Evolutionary conservation across 2,113 vertebrate genomes (phyloP).

Genomic region (Oxygymnocypris stewartii): DNA sequence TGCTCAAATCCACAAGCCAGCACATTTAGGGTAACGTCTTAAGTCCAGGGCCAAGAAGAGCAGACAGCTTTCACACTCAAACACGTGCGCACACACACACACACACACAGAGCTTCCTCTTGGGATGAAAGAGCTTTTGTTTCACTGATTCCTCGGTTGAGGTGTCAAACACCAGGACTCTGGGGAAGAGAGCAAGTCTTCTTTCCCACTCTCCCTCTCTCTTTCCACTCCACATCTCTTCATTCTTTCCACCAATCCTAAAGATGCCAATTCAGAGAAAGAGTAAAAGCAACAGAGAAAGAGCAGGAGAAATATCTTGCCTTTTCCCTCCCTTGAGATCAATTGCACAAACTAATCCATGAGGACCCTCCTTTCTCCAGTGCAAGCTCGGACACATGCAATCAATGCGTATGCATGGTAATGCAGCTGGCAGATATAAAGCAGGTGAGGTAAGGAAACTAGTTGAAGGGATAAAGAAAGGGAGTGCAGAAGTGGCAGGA

Average conservation of each 20-base stretch:
- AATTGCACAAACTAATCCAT: conserved; percentile 76
- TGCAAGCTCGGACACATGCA: conserved; percentile 58
- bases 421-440: conserved; percentile 48
- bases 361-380: conserved; percentile 65
- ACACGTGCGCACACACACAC: conserved; percentile 19
- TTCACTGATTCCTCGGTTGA: conserved; percentile 54
- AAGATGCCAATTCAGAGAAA: conserved; percentile 66
- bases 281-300: conserved; percentile 27
- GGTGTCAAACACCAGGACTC: conserved; percentile 51
- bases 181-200: conserved; percentile 43
- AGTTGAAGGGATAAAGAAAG: conserved; percentile 41
- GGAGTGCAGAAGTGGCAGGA: conserved; percentile 52
- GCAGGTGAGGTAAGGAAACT: conserved; percentile 33
- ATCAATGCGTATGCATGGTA: conserved; percentile 64
- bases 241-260: conserved; percentile 58
- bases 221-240: conserved; percentile 49
- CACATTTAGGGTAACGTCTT: conserved; percentile 57
- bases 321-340: conserved; percentile 70
- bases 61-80: conserved; percentile 46
- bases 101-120: conserved; percentile 42
- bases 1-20: conserved; percentile 60
- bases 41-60: conserved; percentile 60
- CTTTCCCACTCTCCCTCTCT: conserved; percentile 33
- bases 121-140: conserved; percentile 56
- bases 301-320: conserved; percentile 54